A percentile compares a stretch with the other conserved stretches of the same genome.
Evolutionary conservation across 2,888 invertebrate genomes (phyloP).

Genomic region (Drosophila rellima): DNA sequence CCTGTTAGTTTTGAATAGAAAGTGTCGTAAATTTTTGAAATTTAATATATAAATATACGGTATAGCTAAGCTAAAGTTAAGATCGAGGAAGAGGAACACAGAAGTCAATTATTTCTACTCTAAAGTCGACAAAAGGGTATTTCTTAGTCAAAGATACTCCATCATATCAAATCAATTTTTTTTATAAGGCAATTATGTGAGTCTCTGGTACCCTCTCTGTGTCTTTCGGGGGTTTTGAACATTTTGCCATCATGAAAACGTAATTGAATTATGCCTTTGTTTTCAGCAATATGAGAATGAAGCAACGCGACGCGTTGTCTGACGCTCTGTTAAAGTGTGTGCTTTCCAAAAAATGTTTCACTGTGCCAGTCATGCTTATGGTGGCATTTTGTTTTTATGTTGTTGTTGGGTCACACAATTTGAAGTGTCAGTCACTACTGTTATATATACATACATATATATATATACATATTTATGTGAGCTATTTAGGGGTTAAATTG

Average conservation of each 20-base stretch:
- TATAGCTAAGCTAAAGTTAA: not conserved
- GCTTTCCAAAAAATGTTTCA: constrained; percentile 42
- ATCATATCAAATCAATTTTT: not conserved
- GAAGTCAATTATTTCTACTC: not conserved
- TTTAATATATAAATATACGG: not conserved
- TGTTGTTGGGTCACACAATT: constrained; percentile 33
- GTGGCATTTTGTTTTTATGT: constrained; percentile 12
- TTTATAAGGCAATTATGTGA: constrained; percentile 32
- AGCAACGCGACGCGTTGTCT: constrained; percentile 5
- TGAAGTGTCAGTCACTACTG: constrained; percentile 48
- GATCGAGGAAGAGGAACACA: not conserved
- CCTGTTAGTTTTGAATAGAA: not conserved
- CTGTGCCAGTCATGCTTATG: constrained; percentile 53
- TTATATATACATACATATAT: constrained; percentile 26
- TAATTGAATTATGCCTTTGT: constrained; percentile 55
- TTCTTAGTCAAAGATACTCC: not conserved
- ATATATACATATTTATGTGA: constrained; percentile 39
- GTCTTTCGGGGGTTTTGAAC: constrained; percentile 13
- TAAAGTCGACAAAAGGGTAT: not conserved
- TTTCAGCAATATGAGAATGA: constrained; percentile 35
- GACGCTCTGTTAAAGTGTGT: constrained; percentile 6
- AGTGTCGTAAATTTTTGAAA: not conserved
- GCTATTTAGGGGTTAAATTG: constrained; percentile 54
- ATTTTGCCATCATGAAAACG: constrained; percentile 33
- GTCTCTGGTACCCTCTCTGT: constrained; percentile 21